Percentiles rank a stretch among this genome's conserved stretches.
Evolutionary conservation across 2,797 vertebrate genomes (phyloP).

Genomic region (Sebastes hopkinsi): DNA sequence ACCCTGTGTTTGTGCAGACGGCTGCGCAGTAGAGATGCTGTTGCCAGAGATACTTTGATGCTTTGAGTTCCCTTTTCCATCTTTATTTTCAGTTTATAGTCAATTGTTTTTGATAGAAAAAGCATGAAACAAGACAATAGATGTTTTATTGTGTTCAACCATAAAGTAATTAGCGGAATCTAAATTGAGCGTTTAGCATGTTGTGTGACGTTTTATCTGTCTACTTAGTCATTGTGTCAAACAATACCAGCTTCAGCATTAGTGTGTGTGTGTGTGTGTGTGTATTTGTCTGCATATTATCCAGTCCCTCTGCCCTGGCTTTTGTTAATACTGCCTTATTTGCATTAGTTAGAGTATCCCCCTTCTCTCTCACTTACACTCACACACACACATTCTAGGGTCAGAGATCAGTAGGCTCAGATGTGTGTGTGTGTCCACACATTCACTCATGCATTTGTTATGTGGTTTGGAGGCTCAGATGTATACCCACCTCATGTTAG

Average conservation of each 20-base stretch:
- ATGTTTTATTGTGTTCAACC: background rate
- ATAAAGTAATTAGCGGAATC: constrained; percentile 15
- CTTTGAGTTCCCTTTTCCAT: background rate
- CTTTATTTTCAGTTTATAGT: background rate
- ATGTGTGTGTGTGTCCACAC: background rate
- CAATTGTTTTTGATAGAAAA: background rate
- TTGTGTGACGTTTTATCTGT: constrained; percentile 3
- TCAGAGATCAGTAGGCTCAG: constrained; percentile 75
- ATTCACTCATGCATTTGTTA: constrained; percentile 51
- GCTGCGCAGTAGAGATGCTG: background rate
- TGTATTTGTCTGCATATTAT: background rate
- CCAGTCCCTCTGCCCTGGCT: constrained; percentile 38
- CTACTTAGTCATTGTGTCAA: constrained; percentile 12
- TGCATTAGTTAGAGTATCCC: constrained; percentile 69
- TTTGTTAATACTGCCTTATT: constrained; percentile 74
- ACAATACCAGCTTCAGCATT: background rate
- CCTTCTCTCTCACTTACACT: constrained; percentile 24
- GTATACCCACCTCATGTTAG: constrained; percentile 77
- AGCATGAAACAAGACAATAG: background rate
- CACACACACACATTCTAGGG: constrained; percentile 50
- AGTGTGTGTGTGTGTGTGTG: background rate
- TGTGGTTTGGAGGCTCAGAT: constrained; percentile 74
- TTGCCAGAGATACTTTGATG: background rate
- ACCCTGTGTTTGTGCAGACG: background rate
- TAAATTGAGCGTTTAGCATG: constrained; percentile 10